phyloP scores from a whole-genome alignment of 2,888 invertebrate species.

The Drosophila demipolita region DNA sequence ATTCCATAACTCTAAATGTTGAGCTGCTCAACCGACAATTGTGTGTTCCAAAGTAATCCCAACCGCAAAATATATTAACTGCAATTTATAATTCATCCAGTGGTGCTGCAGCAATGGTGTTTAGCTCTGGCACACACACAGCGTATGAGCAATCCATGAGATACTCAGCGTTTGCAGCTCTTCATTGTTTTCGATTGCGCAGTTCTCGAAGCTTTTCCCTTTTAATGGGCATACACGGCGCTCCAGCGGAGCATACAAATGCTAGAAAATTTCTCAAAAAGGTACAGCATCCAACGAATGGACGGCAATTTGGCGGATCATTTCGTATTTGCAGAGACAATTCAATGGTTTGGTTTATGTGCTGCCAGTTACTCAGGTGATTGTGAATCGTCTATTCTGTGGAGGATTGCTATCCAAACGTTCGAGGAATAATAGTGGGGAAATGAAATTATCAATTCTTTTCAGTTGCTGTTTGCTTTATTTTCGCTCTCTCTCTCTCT shows the following conservation, averaged over 20 bases:
- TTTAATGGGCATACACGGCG: conserved; percentile 51
- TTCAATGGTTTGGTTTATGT: conserved; percentile 47
- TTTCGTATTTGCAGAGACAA: conserved; percentile 50
- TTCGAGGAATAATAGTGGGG: conserved; percentile 19
- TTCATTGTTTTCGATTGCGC: conserved; percentile 44
- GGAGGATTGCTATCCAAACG: conserved; percentile 31
- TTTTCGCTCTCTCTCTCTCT: background rate
- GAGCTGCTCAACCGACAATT: conserved; percentile 17
- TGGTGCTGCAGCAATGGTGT: conserved; percentile 5
- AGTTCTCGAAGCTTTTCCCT: conserved; percentile 34
- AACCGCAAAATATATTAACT: conserved; percentile 60
- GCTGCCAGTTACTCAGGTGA: conserved; percentile 49
- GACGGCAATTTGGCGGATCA: conserved; percentile 42
- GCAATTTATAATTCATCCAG: conserved; percentile 62
- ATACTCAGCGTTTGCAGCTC: conserved; percentile 29
- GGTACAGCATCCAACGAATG: conserved; percentile 39
- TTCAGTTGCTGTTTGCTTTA: conserved; percentile 6
- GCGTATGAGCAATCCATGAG: conserved; percentile 45
- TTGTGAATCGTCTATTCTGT: conserved; percentile 54
- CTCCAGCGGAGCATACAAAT: conserved; percentile 59
- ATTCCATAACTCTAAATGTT: conserved; percentile 33
- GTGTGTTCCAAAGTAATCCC: conserved; percentile 40
- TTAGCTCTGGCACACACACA: conserved; percentile 26
- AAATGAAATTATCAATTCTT: conserved; percentile 48
- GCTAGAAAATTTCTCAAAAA: conserved; percentile 44